These are phyloP conservation scores for Tenebrio molitor DNA, from an alignment of 1,140 invertebrate genomes.

Conservation along the genomic window DNA sequence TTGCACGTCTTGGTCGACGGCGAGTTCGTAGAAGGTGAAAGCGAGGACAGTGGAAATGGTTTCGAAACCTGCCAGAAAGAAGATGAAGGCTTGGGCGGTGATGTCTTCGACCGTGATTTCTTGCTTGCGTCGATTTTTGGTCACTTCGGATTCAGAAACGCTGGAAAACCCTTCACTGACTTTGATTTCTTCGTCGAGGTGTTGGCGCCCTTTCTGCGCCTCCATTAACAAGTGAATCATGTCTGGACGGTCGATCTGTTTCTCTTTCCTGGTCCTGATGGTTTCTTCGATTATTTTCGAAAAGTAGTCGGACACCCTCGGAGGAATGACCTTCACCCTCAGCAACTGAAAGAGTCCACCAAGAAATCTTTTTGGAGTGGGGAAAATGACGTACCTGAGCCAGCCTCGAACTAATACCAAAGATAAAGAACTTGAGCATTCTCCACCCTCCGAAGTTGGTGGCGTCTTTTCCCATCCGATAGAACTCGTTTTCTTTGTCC, in stretches of 20 bases:
- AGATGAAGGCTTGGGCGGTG: constrained; percentile 61
- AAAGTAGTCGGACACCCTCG: background rate
- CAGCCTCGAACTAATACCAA: background rate
- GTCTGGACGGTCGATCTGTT: constrained; percentile 62
- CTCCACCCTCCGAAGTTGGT: constrained; percentile 54
- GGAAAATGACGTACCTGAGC: background rate
- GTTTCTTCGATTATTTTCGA: constrained; percentile 8
- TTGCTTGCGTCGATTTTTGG: constrained; percentile 27
- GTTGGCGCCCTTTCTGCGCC: constrained; percentile 56
- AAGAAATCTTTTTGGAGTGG: background rate
- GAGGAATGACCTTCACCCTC: background rate
- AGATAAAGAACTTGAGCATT: constrained; percentile 41
- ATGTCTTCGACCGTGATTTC: constrained; percentile 64
- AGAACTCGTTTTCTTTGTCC: constrained; percentile 65
- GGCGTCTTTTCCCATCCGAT: constrained; percentile 60
- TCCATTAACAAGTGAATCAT: constrained; percentile 66
- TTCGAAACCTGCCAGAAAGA: constrained; percentile 63
- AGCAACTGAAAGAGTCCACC: constrained; percentile 10
- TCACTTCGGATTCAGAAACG: constrained; percentile 53
- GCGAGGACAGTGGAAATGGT: constrained; percentile 62
- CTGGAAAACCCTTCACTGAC: constrained; percentile 65
- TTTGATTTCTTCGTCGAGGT: background rate
- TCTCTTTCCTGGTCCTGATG: constrained; percentile 55
- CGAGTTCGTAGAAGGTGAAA: constrained; percentile 63
- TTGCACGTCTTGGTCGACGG: constrained; percentile 65